These are phyloP conservation scores for Meliscaeva auricollis DNA, from an alignment of 2,888 invertebrate genomes.

Conservation along the genomic window DNA sequence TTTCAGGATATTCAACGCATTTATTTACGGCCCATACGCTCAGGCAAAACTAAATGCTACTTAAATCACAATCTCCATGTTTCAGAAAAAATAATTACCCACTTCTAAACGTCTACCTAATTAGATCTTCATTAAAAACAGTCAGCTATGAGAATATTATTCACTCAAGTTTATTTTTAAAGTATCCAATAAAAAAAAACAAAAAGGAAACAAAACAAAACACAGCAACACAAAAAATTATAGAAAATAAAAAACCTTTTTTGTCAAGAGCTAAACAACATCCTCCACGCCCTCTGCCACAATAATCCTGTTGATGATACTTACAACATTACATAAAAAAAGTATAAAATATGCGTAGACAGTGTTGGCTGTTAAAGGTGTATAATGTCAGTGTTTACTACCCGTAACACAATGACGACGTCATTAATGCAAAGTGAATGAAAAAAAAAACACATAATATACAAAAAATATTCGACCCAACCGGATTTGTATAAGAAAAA, in stretches of 20 bases:
- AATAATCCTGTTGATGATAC: slow-evolving; percentile 30
- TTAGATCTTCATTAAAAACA: slow-evolving; percentile 9
- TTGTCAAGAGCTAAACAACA: not conserved
- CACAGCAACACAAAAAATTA: not conserved
- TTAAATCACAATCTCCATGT: too few relatives aligned
- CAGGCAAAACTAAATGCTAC: too few relatives aligned
- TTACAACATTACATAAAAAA: not conserved
- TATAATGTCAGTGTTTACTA: slow-evolving; percentile 44
- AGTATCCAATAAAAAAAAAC: too few relatives aligned
- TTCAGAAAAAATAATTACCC: not conserved
- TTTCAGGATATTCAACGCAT: too few relatives aligned
- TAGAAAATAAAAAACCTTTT: not conserved
- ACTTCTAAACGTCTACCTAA: slow-evolving; percentile 20
- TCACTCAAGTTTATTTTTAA: not conserved
- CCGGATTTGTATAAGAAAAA: not conserved
- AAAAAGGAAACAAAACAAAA: not conserved
- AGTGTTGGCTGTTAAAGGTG: slow-evolving; percentile 28
- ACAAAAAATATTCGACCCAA: slow-evolving; percentile 30
- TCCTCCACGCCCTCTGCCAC: not conserved
- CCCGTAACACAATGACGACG: slow-evolving; percentile 35
- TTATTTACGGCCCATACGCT: too few relatives aligned
- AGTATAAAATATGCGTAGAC: slow-evolving; percentile 34
- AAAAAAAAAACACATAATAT: not conserved
- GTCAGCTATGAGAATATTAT: not conserved
- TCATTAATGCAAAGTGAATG: slow-evolving; percentile 29